Conservation (phyloP, 2,888 invertebrate genomes). For the Molorchus minor region DNA sequence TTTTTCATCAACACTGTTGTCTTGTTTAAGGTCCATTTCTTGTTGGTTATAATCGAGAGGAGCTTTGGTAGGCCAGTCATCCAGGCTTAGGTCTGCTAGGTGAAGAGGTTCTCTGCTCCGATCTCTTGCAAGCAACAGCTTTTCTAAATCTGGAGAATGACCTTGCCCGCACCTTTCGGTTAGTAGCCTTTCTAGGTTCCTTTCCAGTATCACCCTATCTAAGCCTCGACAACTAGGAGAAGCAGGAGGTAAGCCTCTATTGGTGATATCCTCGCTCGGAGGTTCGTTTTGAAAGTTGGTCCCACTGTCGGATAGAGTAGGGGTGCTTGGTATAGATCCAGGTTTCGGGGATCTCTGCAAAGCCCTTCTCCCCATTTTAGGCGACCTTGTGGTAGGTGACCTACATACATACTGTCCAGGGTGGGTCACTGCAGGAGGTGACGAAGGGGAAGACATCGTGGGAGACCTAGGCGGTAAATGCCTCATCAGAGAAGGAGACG, state of each 20-base stretch:
- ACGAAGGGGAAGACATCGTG: constrained; percentile 69
- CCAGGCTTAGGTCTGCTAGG: constrained; percentile 68
- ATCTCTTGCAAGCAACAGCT: constrained; percentile 67
- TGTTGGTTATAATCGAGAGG: constrained; percentile 34
- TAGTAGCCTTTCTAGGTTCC: constrained; percentile 72
- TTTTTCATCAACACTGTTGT: constrained; percentile 48
- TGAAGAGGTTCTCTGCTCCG: constrained; percentile 69
- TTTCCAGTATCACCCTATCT: constrained; percentile 74
- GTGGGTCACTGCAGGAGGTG: constrained; percentile 51
- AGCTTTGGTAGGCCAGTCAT: constrained; percentile 65
- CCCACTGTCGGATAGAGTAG: constrained; percentile 56
- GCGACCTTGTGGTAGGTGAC: constrained; percentile 65
- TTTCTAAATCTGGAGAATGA: constrained; percentile 61
- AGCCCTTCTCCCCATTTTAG: constrained; percentile 66
- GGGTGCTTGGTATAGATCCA: constrained; percentile 61
- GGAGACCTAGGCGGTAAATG: constrained; percentile 66
- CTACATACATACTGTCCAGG: constrained; percentile 45
- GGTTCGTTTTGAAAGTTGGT: constrained; percentile 29
- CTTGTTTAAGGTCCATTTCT: constrained; percentile 36
- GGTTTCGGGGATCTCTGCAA: constrained; percentile 64
- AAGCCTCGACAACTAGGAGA: constrained; percentile 64
- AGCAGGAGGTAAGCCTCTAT: constrained; percentile 44
- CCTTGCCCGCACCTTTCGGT: constrained; percentile 62
- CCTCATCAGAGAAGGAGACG: constrained; percentile 63
- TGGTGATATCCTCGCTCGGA: constrained; percentile 38